A percentile compares a stretch with the other conserved stretches of the same genome.
These are phyloP conservation scores for Dryobotodes eremita DNA, from an alignment of 2,888 invertebrate species.

Conservation along the genomic window DNA sequence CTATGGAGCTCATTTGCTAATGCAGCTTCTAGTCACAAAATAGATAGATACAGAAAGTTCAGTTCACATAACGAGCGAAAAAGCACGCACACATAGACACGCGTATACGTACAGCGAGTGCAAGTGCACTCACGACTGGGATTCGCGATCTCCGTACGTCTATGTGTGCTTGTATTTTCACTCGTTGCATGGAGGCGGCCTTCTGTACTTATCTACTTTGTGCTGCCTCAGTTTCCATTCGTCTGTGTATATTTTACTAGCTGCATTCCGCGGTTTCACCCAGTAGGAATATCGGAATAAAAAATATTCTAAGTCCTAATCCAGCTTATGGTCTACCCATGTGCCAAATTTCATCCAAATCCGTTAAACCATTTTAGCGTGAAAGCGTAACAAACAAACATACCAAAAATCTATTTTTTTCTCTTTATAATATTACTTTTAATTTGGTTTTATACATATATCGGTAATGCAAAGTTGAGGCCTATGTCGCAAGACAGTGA, in stretches of 20 bases:
- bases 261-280: no score
- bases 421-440: no score
- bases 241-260: constrained; percentile 12
- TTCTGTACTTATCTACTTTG: neutral
- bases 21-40: constrained; percentile 59
- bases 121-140: neutral
- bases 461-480: constrained; percentile 13
- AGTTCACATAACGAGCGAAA: neutral
- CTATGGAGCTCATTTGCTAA: constrained; percentile 69
- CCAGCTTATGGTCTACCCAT: no score
- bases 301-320: no score
- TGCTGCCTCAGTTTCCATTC: constrained; percentile 27
- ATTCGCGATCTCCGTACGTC: no score
- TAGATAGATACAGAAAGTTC: neutral
- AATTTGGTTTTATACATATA: constrained; percentile 29
- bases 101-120: neutral
- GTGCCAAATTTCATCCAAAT: no score
- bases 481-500: no score
- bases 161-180: neutral
- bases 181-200: neutral
- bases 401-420: no score
- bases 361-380: no score
- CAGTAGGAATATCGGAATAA: no score
- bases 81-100: neutral
- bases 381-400: no score